phyloP scores from a whole-genome alignment of 1,140 invertebrate genomes.

The Drosophila kanapiae region DNA sequence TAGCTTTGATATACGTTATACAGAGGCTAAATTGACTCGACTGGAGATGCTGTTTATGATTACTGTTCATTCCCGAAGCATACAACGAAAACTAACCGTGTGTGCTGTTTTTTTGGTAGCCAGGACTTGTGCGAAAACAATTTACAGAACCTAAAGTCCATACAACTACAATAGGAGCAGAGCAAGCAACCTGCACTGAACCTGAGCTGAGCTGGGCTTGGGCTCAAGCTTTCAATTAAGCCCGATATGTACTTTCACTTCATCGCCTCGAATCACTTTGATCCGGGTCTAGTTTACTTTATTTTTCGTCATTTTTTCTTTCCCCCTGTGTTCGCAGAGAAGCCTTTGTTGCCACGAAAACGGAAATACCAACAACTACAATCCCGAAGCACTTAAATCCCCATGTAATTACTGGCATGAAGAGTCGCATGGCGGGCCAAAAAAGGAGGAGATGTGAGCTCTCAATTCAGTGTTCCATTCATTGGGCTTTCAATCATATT shows the following conservation, averaged over 20 bases:
- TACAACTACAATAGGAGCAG: constrained; percentile 13
- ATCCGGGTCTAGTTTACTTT: constrained; percentile 41
- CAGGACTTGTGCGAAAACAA: neutral
- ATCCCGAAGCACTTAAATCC: constrained; percentile 52
- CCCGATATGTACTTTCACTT: constrained; percentile 42
- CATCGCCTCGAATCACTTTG: constrained; percentile 55
- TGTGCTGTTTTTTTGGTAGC: neutral
- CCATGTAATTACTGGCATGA: constrained; percentile 52
- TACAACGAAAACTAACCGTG: neutral
- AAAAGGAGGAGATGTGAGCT: constrained; percentile 21
- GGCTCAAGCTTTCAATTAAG: constrained; percentile 50
- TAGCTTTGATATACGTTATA: too few relatives aligned
- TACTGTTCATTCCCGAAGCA: neutral
- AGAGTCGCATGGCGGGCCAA: constrained; percentile 1
- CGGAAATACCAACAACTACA: constrained; percentile 45
- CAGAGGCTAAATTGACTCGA: too few relatives aligned
- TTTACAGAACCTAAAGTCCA: constrained; percentile 14
- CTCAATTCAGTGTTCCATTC: constrained; percentile 41
- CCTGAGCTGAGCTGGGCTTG: constrained; percentile 14
- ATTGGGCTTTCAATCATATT: constrained; percentile 51
- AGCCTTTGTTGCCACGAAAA: constrained; percentile 48
- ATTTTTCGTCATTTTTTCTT: constrained; percentile 37
- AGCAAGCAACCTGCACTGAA: constrained; percentile 8
- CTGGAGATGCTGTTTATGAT: too few relatives aligned
- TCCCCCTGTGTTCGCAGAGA: neutral